These are phyloP conservation scores for Yponomeuta plumbellus DNA, from an alignment of 2,888 invertebrate genomes.

Conservation along the genomic window DNA sequence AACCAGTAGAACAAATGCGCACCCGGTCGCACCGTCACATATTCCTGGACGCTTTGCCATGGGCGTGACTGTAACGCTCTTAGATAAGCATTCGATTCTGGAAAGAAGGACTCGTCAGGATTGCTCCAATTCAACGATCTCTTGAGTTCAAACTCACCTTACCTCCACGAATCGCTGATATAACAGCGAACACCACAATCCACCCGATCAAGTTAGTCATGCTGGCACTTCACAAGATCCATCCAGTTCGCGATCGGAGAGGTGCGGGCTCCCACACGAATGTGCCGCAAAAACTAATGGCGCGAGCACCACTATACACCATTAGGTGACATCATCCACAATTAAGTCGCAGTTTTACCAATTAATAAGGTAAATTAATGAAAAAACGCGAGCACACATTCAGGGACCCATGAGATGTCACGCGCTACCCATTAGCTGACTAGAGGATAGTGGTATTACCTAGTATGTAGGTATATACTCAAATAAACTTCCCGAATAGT, in stretches of 20 bases:
- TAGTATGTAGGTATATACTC: constrained; percentile 11
- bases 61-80: constrained; percentile 37
- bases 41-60: constrained; percentile 79
- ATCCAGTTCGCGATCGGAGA: not conserved
- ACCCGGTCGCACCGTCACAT: constrained; percentile 82
- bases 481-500: not conserved
- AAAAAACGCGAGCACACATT: constrained; percentile 39
- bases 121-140: not conserved
- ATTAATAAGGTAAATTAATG: constrained; percentile 54
- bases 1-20: constrained; percentile 93
- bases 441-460: constrained; percentile 26
- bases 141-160: constrained; percentile 9
- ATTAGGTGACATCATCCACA: constrained; percentile 4
- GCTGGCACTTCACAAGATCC: constrained; percentile 17
- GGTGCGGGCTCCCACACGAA: not conserved
- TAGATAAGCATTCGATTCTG: constrained; percentile 45
- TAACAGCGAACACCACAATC: constrained; percentile 23
- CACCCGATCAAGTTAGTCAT: constrained; percentile 31
- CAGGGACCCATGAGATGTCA: constrained; percentile 39
- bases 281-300: not conserved
- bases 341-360: constrained; percentile 18
- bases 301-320: not conserved
- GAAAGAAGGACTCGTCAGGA: not conserved
- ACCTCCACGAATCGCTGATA: constrained; percentile 21
- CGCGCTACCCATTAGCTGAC: constrained; percentile 47